A percentile compares a stretch with the other conserved stretches of the same genome.
Conservation (phyloP, 2,797 vertebrate species). For the Semotilus atromaculatus region DNA sequence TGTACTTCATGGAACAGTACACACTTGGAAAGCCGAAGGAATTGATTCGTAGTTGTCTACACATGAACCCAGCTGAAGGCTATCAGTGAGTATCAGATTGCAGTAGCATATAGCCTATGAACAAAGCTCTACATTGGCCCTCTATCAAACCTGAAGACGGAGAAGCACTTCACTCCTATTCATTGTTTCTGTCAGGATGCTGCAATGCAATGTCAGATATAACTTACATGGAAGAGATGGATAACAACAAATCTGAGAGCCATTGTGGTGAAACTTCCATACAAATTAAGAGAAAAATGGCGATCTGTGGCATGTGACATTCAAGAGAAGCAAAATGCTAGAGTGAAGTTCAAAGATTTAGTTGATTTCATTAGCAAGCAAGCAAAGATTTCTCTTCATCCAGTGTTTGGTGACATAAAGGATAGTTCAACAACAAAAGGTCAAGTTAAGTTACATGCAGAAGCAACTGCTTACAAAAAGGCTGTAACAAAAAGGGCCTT, state of each 20-base stretch:
- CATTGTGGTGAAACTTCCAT: too few species aligned
- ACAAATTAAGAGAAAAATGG: too few species aligned
- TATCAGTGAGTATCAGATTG: too few species aligned
- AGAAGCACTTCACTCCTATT: not conserved
- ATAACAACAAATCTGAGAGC: too few species aligned
- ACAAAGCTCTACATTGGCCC: conserved; percentile 15
- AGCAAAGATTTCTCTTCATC: conserved; percentile 4
- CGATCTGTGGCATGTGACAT: not conserved
- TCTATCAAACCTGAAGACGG: conserved; percentile 7
- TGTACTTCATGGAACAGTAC: too few species aligned
- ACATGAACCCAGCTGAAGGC: too few species aligned
- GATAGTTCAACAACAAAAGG: not conserved
- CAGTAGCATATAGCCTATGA: too few species aligned
- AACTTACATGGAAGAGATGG: too few species aligned
- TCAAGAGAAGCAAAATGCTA: not conserved
- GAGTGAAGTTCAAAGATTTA: conserved; percentile 9
- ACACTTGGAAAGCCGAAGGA: too few species aligned
- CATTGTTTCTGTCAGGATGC: conserved; percentile 19
- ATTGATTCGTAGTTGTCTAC: too few species aligned
- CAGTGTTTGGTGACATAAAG: conserved; percentile 12
- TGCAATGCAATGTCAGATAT: conserved; percentile 11
- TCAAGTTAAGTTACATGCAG: not conserved
- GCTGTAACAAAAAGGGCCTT: conserved; percentile 5
- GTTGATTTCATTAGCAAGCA: conserved; percentile 17
- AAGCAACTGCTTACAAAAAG: not conserved